Evolutionary conservation across 2,888 invertebrate genomes (phyloP), one percentile per base, ranked within the genome.

Genomic region (Metacarcinus magister): DNA sequence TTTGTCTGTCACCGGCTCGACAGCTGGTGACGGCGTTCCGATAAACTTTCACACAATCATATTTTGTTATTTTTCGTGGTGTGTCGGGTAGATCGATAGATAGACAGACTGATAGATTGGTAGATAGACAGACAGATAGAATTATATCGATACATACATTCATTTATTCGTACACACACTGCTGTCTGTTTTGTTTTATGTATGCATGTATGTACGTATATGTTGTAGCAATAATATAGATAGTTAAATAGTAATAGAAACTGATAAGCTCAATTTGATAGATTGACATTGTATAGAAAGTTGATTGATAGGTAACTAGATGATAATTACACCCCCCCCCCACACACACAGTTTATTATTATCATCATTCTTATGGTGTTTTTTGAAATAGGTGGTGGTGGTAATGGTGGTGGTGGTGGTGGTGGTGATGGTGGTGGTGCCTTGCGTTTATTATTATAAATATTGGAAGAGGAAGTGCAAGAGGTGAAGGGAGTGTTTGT

Each of bases 61-160:
- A 82, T 82, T 82, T 82, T 82, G 28, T 32, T 82, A 32, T 82
- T 82, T 82, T 82, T 82, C n/a, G 82, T 28, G 82, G 82, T 82
- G 82, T 82, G 82, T 8, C 28, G 2, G 3, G 13, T 82, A 32
- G 82, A 82, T 82, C 28, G 82, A 32, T 10, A 10, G 32, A 28
- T 82, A 82, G 82, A 82, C 8, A 13, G 82, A 54, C 19, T 19
- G 13, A 10, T 54, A 13, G 54, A 54, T 13, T 16, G 13, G 16
- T 54, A 16, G 54, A 54, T n/a, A n/a, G n/a, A n/a, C n/a, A 67
- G 23, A n/a, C n/a, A 67, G 67, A n/a, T 67, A n/a, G n/a, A n/a
- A 4, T 19, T 16, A 19, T 67, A 67, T 7, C 48, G 39, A 39
- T 39, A 39, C 39, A 39, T 39, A 39, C 39, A 39, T 39, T 39